Conservation (phyloP, 2,797 vertebrate species). For the Gobionotothen gibberifrons region DNA sequence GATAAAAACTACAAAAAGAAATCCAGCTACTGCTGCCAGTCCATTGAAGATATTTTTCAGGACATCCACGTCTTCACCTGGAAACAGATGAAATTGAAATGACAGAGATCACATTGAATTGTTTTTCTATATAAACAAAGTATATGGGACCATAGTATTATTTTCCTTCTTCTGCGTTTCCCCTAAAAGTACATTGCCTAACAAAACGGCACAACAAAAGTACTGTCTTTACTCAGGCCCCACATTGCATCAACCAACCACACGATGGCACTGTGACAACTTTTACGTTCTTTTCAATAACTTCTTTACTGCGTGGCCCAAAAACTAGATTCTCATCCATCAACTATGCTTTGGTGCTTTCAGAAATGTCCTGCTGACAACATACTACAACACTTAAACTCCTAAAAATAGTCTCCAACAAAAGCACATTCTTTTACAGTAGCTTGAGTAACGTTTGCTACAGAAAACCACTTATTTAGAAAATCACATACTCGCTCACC, state of each 20-base stretch:
- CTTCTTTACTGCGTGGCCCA: neutral
- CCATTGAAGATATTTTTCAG: constrained; percentile 44
- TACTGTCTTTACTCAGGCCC: neutral
- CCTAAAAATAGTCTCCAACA: constrained; percentile 12
- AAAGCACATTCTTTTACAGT: neutral
- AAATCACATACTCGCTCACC: neutral
- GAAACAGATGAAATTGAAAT: neutral
- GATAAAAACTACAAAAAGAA: constrained; percentile 67
- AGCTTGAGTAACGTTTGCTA: neutral
- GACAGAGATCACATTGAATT: too few relatives aligned
- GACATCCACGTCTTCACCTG: neutral
- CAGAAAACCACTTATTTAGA: neutral
- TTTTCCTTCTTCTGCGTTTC: neutral
- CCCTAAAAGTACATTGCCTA: neutral
- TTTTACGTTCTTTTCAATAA: neutral
- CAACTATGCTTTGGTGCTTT: neutral
- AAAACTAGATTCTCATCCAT: neutral
- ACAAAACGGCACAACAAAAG: too few relatives aligned
- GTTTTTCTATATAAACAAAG: neutral
- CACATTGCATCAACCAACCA: neutral
- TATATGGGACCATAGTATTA: too few relatives aligned
- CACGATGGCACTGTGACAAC: constrained; percentile 13
- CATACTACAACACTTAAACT: neutral
- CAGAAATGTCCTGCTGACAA: neutral
- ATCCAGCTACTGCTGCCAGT: constrained; percentile 69